Base-by-base conservation (phyloP, 64 coral and sea anemone species). In the Cladopsammia gracilis region DNA sequence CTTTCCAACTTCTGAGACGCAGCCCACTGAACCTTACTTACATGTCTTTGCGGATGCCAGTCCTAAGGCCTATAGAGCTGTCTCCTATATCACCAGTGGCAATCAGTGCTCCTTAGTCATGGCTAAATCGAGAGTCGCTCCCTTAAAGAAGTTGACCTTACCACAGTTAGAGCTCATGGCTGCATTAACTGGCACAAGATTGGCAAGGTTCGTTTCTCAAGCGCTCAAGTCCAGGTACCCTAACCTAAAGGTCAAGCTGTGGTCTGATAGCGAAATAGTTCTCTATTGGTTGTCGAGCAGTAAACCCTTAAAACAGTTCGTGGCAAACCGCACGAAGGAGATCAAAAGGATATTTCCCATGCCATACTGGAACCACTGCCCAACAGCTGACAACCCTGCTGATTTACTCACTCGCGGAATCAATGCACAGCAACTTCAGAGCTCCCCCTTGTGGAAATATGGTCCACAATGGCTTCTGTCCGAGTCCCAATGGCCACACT, bases 251-350 rank as follows among this genome's bases (percentile, higher is more conserved):
- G 72, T 85, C 65, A 57, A 62, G 10, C 46, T 90, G 11, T 95
- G 89, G 94, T 95, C 94, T 59, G 94, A 91, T 47, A 95, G 94
- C 62, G 58, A 91, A 73, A 95, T 91, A 16, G 88, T 95, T 12
- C 88, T 95, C 10, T 34, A 82, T n/a, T 91, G 94, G 82, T 64
- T 95, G 13, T 9, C 76, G 12, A 95, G 87, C 68, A 66, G 18
- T 10, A 89, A 95, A 62, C 45, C 22, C 1, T 54, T 95, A 11
- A 90, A 87, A 42, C 82, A 87, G 70, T 95, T 91, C 69, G 52
- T 95, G 12, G 78, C 76, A 15, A 95, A 91, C 59, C 53, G 82
- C 61, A 47, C 72, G 0, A 87, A 88, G 48, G 82, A 90, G 34
- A 86, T 95, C 75, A 75, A 64, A 58, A 44, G 58, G n/a, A 67